These are phyloP conservation scores for Zaprionus ornatus DNA, from an alignment of 1,140 invertebrate species.

Conservation along the genomic window DNA sequence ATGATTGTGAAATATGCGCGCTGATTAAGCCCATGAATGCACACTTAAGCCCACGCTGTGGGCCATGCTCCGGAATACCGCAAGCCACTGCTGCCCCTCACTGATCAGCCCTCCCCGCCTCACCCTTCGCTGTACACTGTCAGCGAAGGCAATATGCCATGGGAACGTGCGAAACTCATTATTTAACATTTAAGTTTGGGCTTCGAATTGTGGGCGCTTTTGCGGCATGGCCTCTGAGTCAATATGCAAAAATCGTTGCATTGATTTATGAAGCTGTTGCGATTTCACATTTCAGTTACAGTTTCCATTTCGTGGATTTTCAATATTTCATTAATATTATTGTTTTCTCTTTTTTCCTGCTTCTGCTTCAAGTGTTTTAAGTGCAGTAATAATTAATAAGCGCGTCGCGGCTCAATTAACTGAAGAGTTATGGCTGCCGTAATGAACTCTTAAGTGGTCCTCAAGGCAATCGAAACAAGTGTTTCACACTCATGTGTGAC, in stretches of 20 bases:
- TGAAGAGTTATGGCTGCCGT: constrained; percentile 1
- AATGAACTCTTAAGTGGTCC: constrained; percentile 4
- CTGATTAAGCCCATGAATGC: constrained; percentile 70
- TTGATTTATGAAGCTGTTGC: constrained; percentile 28
- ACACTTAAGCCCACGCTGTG: constrained; percentile 50
- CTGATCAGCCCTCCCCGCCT: background rate
- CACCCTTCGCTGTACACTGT: background rate
- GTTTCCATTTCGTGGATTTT: background rate
- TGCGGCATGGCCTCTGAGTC: constrained; percentile 20
- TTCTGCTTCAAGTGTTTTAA: constrained; percentile 18
- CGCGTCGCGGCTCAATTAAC: constrained; percentile 27
- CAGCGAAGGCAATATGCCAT: constrained; percentile 37
- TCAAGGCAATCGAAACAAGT: background rate
- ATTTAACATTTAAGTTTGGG: constrained; percentile 67
- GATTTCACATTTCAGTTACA: background rate
- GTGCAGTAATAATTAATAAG: constrained; percentile 31
- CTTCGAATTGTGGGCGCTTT: constrained; percentile 21
- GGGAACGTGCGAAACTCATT: constrained; percentile 62
- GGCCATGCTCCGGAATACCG: constrained; percentile 17
- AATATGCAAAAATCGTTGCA: constrained; percentile 27
- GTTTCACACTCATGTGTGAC: background rate
- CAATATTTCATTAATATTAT: constrained; percentile 9
- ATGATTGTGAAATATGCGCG: constrained; percentile 61
- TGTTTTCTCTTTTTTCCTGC: background rate
- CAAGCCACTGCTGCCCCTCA: background rate